phyloP scores from a whole-genome alignment of 2,888 invertebrate genomes.

The Caenorhabditis sp. region DNA sequence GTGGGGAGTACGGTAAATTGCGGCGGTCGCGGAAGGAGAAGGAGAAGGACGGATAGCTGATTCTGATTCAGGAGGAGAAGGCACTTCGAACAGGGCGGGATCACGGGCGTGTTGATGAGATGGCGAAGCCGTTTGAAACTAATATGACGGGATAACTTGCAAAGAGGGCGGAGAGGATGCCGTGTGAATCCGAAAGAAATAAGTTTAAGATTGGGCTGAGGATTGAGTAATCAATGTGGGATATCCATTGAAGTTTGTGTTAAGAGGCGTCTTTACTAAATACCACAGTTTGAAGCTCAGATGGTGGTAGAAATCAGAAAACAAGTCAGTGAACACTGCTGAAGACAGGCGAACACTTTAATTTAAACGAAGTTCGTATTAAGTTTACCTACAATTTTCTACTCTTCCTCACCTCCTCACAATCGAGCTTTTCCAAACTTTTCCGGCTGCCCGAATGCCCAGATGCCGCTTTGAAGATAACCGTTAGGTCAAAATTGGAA shows the following conservation, averaged over 20 bases:
- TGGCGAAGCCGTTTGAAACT: conserved; percentile 41
- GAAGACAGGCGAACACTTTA: no score
- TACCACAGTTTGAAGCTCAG: no score
- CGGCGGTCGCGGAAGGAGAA: conserved; percentile 15
- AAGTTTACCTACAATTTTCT: neutral
- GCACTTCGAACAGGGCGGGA: conserved; percentile 26
- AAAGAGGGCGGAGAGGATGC: neutral
- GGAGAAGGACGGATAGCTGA: conserved; percentile 27
- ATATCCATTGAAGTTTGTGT: no score
- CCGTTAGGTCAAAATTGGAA: conserved; percentile 5
- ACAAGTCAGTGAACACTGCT: no score
- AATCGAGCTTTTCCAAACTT: no score
- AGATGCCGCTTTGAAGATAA: conserved; percentile 33
- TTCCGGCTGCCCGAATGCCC: no score
- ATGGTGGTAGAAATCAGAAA: no score
- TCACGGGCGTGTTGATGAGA: conserved; percentile 32
- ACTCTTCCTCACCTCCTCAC: neutral
- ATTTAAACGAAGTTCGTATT: no score
- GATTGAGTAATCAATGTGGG: no score
- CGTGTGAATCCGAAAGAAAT: no score
- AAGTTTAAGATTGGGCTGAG: no score
- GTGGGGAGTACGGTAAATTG: conserved; percentile 13
- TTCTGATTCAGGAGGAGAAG: conserved; percentile 3
- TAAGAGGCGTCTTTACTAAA: no score
- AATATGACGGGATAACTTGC: conserved; percentile 23